phyloP scores from a whole-genome alignment of 1,140 invertebrate species.

The honey bee (Apis mellifera) region DNA sequence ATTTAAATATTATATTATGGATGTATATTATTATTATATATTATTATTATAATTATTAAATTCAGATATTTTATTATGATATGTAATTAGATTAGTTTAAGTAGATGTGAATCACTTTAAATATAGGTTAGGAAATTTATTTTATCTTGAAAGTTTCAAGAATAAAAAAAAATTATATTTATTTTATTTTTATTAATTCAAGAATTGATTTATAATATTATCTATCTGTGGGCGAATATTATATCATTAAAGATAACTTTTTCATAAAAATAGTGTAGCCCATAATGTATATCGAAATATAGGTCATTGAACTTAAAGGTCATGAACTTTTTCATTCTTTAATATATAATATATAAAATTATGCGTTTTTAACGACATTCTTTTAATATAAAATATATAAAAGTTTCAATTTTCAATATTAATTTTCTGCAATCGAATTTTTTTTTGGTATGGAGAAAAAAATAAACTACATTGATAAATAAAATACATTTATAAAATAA shows the following conservation, averaged over 20 bases:
- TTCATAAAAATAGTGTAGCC: constrained; percentile 1
- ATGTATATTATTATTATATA: too few relatives aligned
- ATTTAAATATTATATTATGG: too few relatives aligned
- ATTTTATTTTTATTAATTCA: not conserved
- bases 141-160: not conserved
- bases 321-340: not conserved
- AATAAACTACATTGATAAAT: too few relatives aligned
- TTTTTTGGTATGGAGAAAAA: too few relatives aligned
- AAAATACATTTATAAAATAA: too few relatives aligned
- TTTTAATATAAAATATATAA: not conserved
- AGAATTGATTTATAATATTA: not conserved
- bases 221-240: too few relatives aligned
- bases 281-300: not conserved
- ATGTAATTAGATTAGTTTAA: not conserved
- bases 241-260: not conserved
- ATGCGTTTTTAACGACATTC: not conserved
- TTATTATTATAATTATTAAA: not conserved
- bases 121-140: too few relatives aligned
- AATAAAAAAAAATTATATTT: too few relatives aligned
- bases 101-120: not conserved
- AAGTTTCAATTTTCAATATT: not conserved
- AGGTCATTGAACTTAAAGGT: not conserved
- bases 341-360: not conserved
- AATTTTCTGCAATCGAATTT: too few relatives aligned
- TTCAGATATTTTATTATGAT: not conserved